Evolutionary conservation across 2,888 invertebrate genomes (phyloP).

Genomic region (Notodonta dromedarius): DNA sequence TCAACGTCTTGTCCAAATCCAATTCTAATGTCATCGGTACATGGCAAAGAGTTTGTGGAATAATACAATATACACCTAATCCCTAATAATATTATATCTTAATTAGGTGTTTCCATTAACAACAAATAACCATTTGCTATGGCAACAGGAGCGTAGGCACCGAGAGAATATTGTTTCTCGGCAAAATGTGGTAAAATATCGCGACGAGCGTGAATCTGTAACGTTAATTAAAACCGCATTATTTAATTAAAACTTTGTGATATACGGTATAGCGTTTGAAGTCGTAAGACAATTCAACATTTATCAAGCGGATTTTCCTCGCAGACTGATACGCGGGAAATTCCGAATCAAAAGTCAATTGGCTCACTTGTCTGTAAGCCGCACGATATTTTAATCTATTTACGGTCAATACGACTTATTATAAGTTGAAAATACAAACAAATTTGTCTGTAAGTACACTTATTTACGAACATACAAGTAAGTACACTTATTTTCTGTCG

Average conservation of each 20-base stretch:
- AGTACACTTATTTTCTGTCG: no score
- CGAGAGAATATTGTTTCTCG: constrained; percentile 14
- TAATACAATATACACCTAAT: no score
- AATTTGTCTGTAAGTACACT: no score
- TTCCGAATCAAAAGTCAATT: no score
- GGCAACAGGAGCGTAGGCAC: constrained; percentile 5
- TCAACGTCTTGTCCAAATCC: no score
- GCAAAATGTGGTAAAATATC: constrained; percentile 23
- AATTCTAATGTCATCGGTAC: no score
- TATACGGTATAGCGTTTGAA: constrained; percentile 23
- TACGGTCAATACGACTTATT: neutral
- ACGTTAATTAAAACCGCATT: constrained; percentile 48
- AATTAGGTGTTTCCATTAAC: neutral
- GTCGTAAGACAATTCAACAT: neutral
- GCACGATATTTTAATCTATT: neutral
- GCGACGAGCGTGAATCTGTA: constrained; percentile 38
- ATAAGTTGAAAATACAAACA: no score
- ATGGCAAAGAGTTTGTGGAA: no score
- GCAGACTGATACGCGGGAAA: neutral
- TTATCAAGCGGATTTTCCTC: neutral
- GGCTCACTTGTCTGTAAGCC: no score
- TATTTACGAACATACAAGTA: no score
- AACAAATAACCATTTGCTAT: neutral
- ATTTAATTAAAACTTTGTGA: constrained; percentile 52
- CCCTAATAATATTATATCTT: neutral